Conservation (phyloP, 2,113 vertebrate genomes). For the Indicator indicator region DNA sequence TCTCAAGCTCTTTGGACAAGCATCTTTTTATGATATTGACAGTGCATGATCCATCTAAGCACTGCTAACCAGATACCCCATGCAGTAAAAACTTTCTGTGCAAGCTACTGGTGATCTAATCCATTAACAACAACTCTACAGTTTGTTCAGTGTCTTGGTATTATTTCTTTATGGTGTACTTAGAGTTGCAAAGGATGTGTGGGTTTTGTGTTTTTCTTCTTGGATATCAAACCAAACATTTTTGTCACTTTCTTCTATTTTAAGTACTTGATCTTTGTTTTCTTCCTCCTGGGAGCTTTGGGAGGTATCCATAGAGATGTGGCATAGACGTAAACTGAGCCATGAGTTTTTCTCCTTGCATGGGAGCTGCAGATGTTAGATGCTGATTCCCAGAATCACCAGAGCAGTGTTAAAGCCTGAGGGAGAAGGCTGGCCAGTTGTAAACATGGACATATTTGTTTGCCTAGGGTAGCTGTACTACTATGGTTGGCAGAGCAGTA, state of each 20-base stretch:
- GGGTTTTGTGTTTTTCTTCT: not conserved
- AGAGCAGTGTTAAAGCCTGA: not conserved
- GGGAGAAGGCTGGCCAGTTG: not conserved
- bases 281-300: not conserved
- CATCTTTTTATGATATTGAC: not conserved
- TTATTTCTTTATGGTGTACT: not conserved
- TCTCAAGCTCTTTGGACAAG: not conserved
- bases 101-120: not conserved
- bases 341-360: not conserved
- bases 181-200: not conserved
- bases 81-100: not conserved
- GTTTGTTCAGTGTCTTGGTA: not conserved
- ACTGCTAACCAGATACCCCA: not conserved
- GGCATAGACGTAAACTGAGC: not conserved
- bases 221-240: not conserved
- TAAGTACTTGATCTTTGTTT: not conserved
- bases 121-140: not conserved
- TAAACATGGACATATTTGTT: not conserved
- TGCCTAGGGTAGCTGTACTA: slow-evolving; percentile 1
- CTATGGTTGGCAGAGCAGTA: not conserved
- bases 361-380: not conserved
- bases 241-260: not conserved
- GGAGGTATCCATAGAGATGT: not conserved
- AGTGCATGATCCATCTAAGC: not conserved
- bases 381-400: not conserved